Evolutionary conservation across 2,888 invertebrate species (phyloP).

Genomic region (Trissolcus japonicus): DNA sequence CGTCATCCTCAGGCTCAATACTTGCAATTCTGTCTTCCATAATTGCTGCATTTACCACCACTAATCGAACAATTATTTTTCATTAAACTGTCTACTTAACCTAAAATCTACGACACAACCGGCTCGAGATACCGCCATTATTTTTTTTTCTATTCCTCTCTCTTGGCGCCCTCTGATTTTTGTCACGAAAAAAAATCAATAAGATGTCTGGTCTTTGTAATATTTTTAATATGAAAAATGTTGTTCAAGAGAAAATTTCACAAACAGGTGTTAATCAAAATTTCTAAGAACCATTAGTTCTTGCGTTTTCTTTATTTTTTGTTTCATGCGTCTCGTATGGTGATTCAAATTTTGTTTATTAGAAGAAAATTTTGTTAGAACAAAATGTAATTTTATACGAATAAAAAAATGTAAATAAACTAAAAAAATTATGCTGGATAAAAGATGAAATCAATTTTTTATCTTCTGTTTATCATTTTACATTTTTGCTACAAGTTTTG

Average conservation of each 20-base stretch:
- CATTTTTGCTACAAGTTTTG: too few relatives aligned
- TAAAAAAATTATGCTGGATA: too few relatives aligned
- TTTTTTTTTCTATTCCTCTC: constrained; percentile 2
- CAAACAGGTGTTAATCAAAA: too few relatives aligned
- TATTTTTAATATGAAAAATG: not conserved
- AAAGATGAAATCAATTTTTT: too few relatives aligned
- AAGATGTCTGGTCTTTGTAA: not conserved
- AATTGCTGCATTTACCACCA: constrained; percentile 58
- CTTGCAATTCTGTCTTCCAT: constrained; percentile 73
- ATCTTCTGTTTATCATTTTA: too few relatives aligned
- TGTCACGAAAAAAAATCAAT: not conserved
- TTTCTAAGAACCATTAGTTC: too few relatives aligned
- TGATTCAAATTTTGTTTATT: too few relatives aligned
- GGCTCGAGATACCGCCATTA: constrained; percentile 60
- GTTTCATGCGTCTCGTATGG: too few relatives aligned
- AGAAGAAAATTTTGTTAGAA: too few relatives aligned
- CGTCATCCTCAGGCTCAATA: constrained; percentile 74
- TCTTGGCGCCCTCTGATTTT: not conserved
- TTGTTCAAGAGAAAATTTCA: not conserved
- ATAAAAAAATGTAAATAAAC: too few relatives aligned
- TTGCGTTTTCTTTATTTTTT: too few relatives aligned
- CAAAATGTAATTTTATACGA: too few relatives aligned
- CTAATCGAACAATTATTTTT: constrained; percentile 54
- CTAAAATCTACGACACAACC: constrained; percentile 64
- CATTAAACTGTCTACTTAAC: constrained; percentile 65